These are phyloP conservation scores for Epizoanthus illoricatus DNA, from an alignment of 92 coral and sea anemone genomes.

Conservation along the genomic window DNA sequence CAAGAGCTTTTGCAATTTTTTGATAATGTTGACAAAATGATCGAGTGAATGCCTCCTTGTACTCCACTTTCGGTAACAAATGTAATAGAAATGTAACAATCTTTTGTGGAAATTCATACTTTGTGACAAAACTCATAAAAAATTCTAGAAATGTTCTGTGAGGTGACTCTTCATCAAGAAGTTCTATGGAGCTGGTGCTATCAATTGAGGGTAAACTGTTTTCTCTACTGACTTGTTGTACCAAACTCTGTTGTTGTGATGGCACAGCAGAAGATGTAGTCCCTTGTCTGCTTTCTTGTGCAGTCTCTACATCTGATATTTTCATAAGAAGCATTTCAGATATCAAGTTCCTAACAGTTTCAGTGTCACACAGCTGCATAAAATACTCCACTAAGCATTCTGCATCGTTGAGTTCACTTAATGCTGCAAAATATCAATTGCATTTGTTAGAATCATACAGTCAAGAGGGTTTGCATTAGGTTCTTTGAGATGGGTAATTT, in stretches of 20 bases:
- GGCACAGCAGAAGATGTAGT: conserved; percentile 6
- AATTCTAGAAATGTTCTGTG: conserved; percentile 77
- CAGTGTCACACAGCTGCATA: conserved; percentile 82
- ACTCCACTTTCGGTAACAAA: conserved; percentile 77
- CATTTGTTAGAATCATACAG: neutral
- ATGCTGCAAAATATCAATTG: neutral
- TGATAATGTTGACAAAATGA: conserved; percentile 96
- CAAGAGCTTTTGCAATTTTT: conserved; percentile 87
- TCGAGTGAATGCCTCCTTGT: conserved; percentile 90
- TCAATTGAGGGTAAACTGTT: conserved; percentile 53
- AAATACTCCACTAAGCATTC: conserved; percentile 80
- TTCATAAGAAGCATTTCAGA: conserved; percentile 69
- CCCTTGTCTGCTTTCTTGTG: conserved; percentile 45
- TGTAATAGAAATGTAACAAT: conserved; percentile 98
- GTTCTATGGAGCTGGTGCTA: conserved; percentile 57
- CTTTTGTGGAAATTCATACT: conserved; percentile 94
- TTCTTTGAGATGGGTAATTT: too few species aligned
- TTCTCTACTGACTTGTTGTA: conserved; percentile 35
- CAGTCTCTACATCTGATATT: conserved; percentile 60
- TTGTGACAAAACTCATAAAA: conserved; percentile 92
- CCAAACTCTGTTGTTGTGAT: conserved; percentile 7
- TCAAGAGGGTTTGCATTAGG: too few species aligned
- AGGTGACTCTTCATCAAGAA: conserved; percentile 49
- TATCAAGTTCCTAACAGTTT: conserved; percentile 78
- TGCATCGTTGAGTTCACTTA: conserved; percentile 58